phyloP scores from a whole-genome alignment of 2,113 vertebrate species.

The Chloebia gouldiae region DNA sequence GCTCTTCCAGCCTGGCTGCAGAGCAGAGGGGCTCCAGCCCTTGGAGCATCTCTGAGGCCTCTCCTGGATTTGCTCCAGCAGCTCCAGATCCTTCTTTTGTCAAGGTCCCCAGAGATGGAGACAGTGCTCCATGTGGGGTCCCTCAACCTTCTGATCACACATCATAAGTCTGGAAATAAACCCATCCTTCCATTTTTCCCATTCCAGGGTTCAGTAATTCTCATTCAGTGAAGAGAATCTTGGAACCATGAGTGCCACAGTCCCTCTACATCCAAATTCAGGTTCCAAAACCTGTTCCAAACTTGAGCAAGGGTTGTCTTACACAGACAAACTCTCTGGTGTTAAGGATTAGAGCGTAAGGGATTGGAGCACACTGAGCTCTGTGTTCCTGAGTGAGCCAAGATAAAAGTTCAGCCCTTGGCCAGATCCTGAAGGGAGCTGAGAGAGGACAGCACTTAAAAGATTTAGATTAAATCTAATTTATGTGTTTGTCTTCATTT shows the following conservation, averaged over 20 bases:
- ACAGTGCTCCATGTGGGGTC: neutral
- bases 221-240: neutral
- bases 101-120: neutral
- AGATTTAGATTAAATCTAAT: neutral
- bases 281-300: neutral
- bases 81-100: rapidly evolving
- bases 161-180: neutral
- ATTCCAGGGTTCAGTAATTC: neutral
- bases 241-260: neutral
- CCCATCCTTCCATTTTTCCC: neutral
- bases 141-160: neutral
- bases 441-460: neutral
- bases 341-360: neutral
- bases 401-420: neutral
- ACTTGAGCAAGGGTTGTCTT: neutral
- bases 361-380: neutral
- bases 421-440: neutral
- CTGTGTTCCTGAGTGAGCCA: neutral
- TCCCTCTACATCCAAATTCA: neutral
- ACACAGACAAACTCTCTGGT: neutral
- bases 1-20: neutral
- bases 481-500: neutral
- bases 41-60: rapidly evolving
- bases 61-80: neutral
- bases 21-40: neutral